Conservation (phyloP, 2,888 invertebrate genomes). For the Drosophila buzzatii region DNA sequence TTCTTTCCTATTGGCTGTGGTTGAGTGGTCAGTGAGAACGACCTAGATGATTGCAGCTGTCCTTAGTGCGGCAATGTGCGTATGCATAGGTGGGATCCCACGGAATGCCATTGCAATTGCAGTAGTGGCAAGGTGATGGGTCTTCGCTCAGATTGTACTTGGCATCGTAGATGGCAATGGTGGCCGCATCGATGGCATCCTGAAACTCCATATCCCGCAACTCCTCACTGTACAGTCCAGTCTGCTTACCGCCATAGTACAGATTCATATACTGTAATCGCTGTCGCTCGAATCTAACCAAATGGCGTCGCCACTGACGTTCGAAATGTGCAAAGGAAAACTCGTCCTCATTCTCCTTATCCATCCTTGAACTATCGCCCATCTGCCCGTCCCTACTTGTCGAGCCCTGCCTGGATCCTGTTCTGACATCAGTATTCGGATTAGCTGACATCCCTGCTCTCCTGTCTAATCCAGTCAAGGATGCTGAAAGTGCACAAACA, state of each 20-base stretch:
- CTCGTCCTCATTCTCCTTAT: slow-evolving; percentile 17
- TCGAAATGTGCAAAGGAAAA: slow-evolving; percentile 38
- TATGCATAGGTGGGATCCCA: background rate
- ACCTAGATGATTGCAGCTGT: slow-evolving; percentile 42
- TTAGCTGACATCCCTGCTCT: slow-evolving; percentile 15
- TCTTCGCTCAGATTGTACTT: background rate
- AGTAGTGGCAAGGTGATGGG: too few species aligned
- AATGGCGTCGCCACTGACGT: slow-evolving; percentile 32
- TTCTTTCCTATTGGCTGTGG: background rate
- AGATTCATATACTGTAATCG: slow-evolving; percentile 13
- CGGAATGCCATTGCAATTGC: background rate
- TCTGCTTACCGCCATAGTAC: slow-evolving; percentile 4
- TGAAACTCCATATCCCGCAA: slow-evolving; percentile 1
- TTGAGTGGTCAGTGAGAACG: slow-evolving; percentile 38
- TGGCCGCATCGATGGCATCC: slow-evolving; percentile 4
- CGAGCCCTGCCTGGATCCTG: background rate
- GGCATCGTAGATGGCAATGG: background rate
- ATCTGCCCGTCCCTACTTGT: background rate
- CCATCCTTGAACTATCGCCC: background rate
- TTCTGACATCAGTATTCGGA: background rate
- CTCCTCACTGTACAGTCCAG: background rate
- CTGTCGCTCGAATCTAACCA: slow-evolving; percentile 32
- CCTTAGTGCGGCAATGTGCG: background rate
- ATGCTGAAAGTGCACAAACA: background rate
- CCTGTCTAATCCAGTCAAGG: slow-evolving; percentile 2